Evolutionary conservation across 2,797 vertebrate genomes (phyloP).

Genomic region (Fundulus diaphanus): DNA sequence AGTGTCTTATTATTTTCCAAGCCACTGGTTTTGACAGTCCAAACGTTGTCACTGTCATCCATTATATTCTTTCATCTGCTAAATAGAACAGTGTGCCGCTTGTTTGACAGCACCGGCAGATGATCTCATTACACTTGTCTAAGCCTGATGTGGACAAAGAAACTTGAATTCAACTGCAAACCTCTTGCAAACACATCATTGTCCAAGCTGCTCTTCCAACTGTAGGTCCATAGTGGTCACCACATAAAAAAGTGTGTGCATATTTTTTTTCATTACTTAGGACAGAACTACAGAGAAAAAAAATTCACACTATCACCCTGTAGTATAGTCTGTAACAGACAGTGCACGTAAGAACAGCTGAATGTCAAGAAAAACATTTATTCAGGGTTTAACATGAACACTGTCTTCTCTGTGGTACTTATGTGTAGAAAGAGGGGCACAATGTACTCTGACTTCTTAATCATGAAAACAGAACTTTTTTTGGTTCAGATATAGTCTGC

Average conservation of each 20-base stretch:
- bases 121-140: slow-evolving; percentile 8
- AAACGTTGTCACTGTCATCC: slow-evolving; percentile 3
- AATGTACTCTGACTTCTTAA: background rate
- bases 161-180: background rate
- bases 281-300: background rate
- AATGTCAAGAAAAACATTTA: background rate
- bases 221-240: background rate
- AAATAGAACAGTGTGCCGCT: background rate
- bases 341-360: background rate
- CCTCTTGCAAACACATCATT: background rate
- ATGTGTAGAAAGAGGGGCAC: background rate
- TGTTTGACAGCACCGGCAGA: background rate
- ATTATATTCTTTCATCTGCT: background rate
- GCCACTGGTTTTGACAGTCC: background rate
- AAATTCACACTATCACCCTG: background rate
- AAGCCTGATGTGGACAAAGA: background rate
- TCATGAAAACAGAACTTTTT: background rate
- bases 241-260: background rate
- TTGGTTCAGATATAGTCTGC: background rate
- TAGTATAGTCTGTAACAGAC: background rate
- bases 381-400: background rate
- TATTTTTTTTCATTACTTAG: background rate
- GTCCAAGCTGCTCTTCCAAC: background rate
- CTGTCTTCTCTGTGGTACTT: background rate
- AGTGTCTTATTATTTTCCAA: slow-evolving; percentile 5